phyloP scores from a whole-genome alignment of 2,113 vertebrate species.

The Onychostruthus taczanowskii region DNA sequence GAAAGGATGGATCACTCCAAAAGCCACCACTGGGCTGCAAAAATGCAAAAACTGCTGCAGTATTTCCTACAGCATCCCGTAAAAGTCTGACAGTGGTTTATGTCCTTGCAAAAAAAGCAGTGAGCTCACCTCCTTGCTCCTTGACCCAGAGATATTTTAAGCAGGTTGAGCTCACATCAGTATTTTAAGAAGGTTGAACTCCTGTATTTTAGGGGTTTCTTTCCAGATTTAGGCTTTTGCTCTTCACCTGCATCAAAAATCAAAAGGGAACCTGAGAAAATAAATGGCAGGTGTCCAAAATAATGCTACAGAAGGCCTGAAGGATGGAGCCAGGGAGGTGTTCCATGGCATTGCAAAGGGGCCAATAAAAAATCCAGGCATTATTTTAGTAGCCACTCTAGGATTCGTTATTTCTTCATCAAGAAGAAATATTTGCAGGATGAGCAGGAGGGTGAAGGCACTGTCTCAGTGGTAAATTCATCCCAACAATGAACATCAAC shows the following conservation, averaged over 20 bases:
- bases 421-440: not conserved
- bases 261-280: not conserved
- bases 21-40: not conserved
- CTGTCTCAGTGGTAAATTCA: not conserved
- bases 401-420: not conserved
- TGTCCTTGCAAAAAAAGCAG: constrained; percentile 49
- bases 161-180: constrained; percentile 29
- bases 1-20: not conserved
- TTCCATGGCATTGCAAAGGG: not conserved
- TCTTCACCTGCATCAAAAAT: constrained; percentile 11
- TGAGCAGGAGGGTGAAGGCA: not conserved
- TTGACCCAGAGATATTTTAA: constrained; percentile 53
- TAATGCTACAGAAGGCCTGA: not conserved
- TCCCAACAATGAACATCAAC: not conserved
- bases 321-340: not conserved
- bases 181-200: constrained; percentile 43
- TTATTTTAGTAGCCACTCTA: not conserved
- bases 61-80: constrained; percentile 48
- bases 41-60: constrained; percentile 3
- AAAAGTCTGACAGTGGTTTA: constrained; percentile 43
- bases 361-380: not conserved
- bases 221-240: constrained; percentile 43
- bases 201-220: not conserved
- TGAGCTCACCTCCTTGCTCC: constrained; percentile 57
- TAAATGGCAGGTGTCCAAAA: not conserved